Evolutionary conservation across 2,888 invertebrate species (phyloP).

Genomic region (Rotaria magnacalcarata): DNA sequence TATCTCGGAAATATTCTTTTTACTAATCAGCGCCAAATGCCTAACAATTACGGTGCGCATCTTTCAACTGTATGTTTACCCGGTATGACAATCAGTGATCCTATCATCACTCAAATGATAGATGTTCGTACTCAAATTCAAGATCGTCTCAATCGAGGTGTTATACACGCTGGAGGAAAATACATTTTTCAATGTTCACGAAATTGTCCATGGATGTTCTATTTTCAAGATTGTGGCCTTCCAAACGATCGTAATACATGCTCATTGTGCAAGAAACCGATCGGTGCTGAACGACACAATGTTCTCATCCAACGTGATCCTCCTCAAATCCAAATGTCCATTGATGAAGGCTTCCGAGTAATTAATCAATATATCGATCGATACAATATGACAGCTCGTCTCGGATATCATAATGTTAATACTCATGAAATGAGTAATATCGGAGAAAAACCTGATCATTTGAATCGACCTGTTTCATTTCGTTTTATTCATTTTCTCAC

Average conservation of each 20-base stretch:
- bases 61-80: not conserved
- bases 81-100: not conserved
- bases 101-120: not conserved
- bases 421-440: not conserved
- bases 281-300: not conserved
- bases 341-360: not conserved
- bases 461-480: not conserved
- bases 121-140: not conserved
- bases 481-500: not conserved
- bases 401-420: not conserved
- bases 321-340: not conserved
- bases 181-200: not conserved
- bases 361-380: not conserved
- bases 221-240: not conserved
- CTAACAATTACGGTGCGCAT: not conserved
- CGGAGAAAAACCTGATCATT: not conserved
- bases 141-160: not conserved
- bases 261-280: not conserved
- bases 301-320: conserved; percentile 6
- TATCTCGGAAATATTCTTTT: not conserved
- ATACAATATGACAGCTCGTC: not conserved
- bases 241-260: not conserved
- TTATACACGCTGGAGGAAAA: not conserved
- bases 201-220: not conserved
- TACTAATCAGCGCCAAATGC: not conserved